A percentile compares a stretch with the other conserved stretches of the same genome.
Conservation (phyloP, 2,797 vertebrate genomes). For the Thripadectes ignobilis region DNA sequence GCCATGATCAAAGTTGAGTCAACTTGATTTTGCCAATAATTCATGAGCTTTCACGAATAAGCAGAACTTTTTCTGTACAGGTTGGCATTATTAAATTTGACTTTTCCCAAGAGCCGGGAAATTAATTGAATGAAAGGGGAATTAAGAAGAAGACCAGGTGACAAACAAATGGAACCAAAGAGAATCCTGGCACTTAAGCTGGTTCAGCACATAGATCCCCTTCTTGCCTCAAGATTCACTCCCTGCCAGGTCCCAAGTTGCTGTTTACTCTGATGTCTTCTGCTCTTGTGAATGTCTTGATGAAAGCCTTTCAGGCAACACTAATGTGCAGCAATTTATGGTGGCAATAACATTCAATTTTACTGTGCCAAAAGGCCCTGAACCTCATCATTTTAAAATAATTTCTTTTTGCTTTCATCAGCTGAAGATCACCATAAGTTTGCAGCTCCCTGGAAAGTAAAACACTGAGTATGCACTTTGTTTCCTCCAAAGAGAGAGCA, state of each 20-base stretch:
- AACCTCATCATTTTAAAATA: not conserved
- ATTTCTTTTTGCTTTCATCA: slow-evolving; percentile 41
- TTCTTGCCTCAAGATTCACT: not conserved
- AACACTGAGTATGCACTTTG: slow-evolving; percentile 13
- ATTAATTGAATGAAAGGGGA: slow-evolving; percentile 56
- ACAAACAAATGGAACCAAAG: slow-evolving; percentile 40
- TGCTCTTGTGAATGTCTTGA: not conserved
- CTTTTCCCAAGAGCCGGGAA: slow-evolving; percentile 51
- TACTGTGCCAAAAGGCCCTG: not conserved
- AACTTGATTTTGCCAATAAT: slow-evolving; percentile 69
- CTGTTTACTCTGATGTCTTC: not conserved
- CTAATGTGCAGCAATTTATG: not conserved
- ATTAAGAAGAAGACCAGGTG: slow-evolving; percentile 40
- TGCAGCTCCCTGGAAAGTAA: slow-evolving; percentile 7
- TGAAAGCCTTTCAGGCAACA: not conserved
- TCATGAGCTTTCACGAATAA: slow-evolving; percentile 70
- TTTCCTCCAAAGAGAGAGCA: not conserved
- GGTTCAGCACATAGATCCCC: not conserved
- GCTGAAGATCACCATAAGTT: not conserved
- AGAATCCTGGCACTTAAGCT: not conserved
- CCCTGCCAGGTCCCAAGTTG: not conserved
- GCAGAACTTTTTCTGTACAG: slow-evolving; percentile 30
- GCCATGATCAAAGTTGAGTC: slow-evolving; percentile 57
- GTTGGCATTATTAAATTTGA: slow-evolving; percentile 62
- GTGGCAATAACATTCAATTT: not conserved